Conservation (phyloP, 2,888 invertebrate genomes). For the Calliphora vomitoria region DNA sequence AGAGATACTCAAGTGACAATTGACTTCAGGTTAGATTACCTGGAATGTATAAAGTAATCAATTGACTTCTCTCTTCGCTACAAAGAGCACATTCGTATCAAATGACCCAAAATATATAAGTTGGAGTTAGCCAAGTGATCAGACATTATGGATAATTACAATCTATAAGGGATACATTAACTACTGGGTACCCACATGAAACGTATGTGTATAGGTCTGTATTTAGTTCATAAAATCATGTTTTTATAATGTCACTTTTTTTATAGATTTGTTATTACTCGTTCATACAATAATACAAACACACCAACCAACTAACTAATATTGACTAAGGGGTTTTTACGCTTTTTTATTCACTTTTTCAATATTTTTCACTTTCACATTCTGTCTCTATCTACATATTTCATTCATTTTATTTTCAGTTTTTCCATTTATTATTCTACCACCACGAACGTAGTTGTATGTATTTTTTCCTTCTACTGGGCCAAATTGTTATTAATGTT, state of each 20-base stretch:
- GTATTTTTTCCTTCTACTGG: conserved; percentile 20
- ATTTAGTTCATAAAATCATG: conserved; percentile 59
- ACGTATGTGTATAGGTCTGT: neutral
- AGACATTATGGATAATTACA: too few species aligned
- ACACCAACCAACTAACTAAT: neutral
- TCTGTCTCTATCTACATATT: neutral
- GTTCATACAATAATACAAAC: neutral
- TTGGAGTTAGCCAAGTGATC: too few species aligned
- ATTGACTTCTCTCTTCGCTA: too few species aligned
- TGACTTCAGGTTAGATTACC: too few species aligned
- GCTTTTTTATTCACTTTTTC: conserved; percentile 43
- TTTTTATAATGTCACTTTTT: conserved; percentile 55
- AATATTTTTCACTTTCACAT: conserved; percentile 61
- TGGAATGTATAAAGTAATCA: too few species aligned
- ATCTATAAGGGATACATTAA: too few species aligned
- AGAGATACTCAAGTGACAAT: too few species aligned
- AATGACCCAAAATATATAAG: too few species aligned
- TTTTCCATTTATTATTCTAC: conserved; percentile 59
- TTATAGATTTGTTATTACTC: conserved; percentile 50
- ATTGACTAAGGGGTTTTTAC: conserved; percentile 63
- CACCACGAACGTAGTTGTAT: neutral
- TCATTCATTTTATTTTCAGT: conserved; percentile 21
- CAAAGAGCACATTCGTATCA: too few species aligned
- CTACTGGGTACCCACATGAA: neutral
- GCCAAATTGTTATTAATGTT: conserved; percentile 64